Base-by-base conservation (phyloP, 1,140 invertebrate species). In the Onthophagus taurus region DNA sequence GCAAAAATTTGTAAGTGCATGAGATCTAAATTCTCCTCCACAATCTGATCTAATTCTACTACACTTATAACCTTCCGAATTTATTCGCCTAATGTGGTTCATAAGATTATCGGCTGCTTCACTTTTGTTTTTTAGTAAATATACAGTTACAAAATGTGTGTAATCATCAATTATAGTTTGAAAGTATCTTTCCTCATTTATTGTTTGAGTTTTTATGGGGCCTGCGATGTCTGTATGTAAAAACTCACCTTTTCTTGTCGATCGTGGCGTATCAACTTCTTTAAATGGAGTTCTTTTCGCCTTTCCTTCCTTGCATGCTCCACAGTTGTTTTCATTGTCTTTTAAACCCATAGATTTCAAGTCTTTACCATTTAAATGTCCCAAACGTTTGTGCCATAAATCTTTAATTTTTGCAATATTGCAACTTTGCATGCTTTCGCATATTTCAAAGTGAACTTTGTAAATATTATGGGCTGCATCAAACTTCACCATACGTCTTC, bases 101-200 rank as follows among this genome's bases (percentile, higher is more conserved):
- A 16, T 53, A 20, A 64, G 55, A 20, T 33, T 39, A 21, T 49
- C 26, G 9, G 47, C 45, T 12, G 55, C 54, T 50, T 62, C 50
- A 51, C 17, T 41, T 44, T 65, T 62, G 16, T 46, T 48, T 41
- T 54, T 49, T 6, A 64, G 57, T 7, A 64, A 33, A 42, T 59
- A 65, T 9, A 61, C 49, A 11, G 54, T 41, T 6, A 31, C 31
- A 45, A 60, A 62, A 50, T 57, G 52, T 11, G 57, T 60, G 44
- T 34, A 67, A 49, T 67, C 59, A 49, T 67, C 64, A 30, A 58
- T 55, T 31, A 66, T 64, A 17, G 61, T 57, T 3, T 65, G 38
- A 52, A 64, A 62, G 49, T 66, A 67, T n/a, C 37, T 53, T 31
- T 55, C 48, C 11, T 55, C 54, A 42, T 63, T 53, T 21, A 38